Evolutionary conservation across 2,113 vertebrate genomes (phyloP).

Genomic region (Rutilus rutilus): DNA sequence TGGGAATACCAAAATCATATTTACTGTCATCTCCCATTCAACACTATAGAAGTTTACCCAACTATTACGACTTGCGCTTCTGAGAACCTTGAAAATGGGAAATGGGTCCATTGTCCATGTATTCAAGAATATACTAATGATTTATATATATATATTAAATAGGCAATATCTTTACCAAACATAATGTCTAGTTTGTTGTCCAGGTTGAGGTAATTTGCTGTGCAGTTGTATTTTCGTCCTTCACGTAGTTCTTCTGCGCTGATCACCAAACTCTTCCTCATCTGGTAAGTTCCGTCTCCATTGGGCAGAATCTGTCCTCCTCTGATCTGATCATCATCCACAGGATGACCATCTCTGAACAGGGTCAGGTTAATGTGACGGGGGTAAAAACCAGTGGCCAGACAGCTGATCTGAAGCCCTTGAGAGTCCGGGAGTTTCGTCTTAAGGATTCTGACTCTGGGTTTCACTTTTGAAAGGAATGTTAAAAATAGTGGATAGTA

Average conservation of each 20-base stretch:
- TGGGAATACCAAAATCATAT: too few species aligned
- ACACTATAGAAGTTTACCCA: too few species aligned
- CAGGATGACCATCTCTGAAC: neutral
- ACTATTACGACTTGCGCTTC: too few species aligned
- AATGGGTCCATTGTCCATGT: too few species aligned
- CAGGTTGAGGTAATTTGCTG: too few species aligned
- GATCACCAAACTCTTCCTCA: conserved; percentile 27
- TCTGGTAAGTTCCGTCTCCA: conserved; percentile 33
- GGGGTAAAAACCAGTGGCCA: conserved; percentile 36
- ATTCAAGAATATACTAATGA: too few species aligned
- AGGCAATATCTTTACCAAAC: neutral
- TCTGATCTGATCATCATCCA: conserved; percentile 17
- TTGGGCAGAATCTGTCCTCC: conserved; percentile 13
- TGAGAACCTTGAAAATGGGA: too few species aligned
- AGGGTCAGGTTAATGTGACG: conserved; percentile 6
- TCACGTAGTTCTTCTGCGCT: neutral
- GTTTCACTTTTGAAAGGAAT: neutral
- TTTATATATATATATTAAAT: too few species aligned
- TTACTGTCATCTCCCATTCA: too few species aligned
- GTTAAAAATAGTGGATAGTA: neutral
- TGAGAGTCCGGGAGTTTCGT: neutral
- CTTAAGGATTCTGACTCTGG: conserved; percentile 26
- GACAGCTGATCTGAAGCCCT: conserved; percentile 31
- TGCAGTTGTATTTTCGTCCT: neutral
- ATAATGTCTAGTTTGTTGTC: neutral